Evolutionary conservation across 2,888 invertebrate genomes (phyloP).

Genomic region (Eumacrocentrus americanus): DNA sequence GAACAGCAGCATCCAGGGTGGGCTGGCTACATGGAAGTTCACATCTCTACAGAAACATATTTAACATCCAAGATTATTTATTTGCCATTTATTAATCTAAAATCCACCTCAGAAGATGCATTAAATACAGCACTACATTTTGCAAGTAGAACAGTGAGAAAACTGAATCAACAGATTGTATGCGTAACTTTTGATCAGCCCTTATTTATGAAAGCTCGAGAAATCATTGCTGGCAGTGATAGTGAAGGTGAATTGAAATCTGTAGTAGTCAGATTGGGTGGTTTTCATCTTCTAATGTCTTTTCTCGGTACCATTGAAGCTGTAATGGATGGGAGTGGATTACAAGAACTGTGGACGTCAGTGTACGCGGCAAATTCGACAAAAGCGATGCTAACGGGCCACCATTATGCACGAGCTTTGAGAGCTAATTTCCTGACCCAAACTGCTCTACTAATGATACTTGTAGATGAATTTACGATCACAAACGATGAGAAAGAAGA

Average conservation of each 20-base stretch:
- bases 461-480: background rate
- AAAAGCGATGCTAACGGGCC: slow-evolving; percentile 11
- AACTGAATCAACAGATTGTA: slow-evolving; percentile 33
- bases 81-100: slow-evolving; percentile 29
- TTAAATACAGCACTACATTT: slow-evolving; percentile 20
- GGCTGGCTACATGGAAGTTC: slow-evolving; percentile 29
- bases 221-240: slow-evolving; percentile 32
- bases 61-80: slow-evolving; percentile 25
- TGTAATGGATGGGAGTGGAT: slow-evolving; percentile 33
- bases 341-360: slow-evolving; percentile 29
- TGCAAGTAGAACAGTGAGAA: slow-evolving; percentile 13
- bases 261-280: slow-evolving; percentile 30
- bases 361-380: slow-evolving; percentile 27
- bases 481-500: background rate
- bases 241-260: slow-evolving; percentile 20
- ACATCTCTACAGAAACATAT: slow-evolving; percentile 3
- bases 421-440: slow-evolving; percentile 15
- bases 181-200: slow-evolving; percentile 37
- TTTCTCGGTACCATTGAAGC: slow-evolving; percentile 28
- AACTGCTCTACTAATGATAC: background rate
- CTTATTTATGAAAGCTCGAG: slow-evolving; percentile 41
- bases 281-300: slow-evolving; percentile 33
- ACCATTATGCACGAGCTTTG: slow-evolving; percentile 10
- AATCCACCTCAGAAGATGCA: slow-evolving; percentile 19
- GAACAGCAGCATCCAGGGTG: slow-evolving; percentile 22